Evolutionary conservation across 2,113 vertebrate genomes (phyloP).

Genomic region (Aptenodytes patagonicus): DNA sequence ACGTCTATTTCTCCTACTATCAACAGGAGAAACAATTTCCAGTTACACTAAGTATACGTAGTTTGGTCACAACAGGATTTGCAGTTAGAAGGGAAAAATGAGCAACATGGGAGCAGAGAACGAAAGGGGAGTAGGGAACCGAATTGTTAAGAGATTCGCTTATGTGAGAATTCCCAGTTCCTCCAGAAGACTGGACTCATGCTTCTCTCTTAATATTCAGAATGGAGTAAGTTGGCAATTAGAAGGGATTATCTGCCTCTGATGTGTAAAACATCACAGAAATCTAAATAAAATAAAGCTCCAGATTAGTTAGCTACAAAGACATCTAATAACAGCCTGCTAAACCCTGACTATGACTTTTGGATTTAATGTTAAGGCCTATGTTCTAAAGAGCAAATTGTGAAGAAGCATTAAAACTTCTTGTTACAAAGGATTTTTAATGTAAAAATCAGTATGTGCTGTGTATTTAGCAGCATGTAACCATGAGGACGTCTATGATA

Average conservation of each 20-base stretch:
- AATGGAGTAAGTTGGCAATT: slow-evolving; percentile 21
- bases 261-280: slow-evolving; percentile 8
- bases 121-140: neutral
- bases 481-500: neutral
- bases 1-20: slow-evolving; percentile 51
- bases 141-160: neutral
- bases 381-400: slow-evolving; percentile 1
- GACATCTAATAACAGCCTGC: slow-evolving; percentile 15
- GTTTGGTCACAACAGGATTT: slow-evolving; percentile 56
- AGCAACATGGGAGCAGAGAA: slow-evolving; percentile 10
- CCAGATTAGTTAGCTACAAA: slow-evolving; percentile 40
- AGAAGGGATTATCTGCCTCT: slow-evolving; percentile 43
- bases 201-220: slow-evolving; percentile 16
- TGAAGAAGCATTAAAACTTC: slow-evolving; percentile 26
- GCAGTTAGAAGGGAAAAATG: slow-evolving; percentile 6
- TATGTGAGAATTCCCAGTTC: neutral
- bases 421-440: slow-evolving; percentile 40
- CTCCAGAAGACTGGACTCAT: slow-evolving; percentile 13
- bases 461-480: slow-evolving; percentile 45
- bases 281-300: slow-evolving; percentile 50
- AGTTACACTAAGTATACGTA: slow-evolving; percentile 52
- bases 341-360: slow-evolving; percentile 29
- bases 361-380: slow-evolving; percentile 15
- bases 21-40: slow-evolving; percentile 71
- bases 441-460: slow-evolving; percentile 46